A percentile compares a stretch with the other conserved stretches of the same genome.
These are phyloP conservation scores for Anas bernieri DNA, from an alignment of 2,797 vertebrate species.

Conservation along the genomic window DNA sequence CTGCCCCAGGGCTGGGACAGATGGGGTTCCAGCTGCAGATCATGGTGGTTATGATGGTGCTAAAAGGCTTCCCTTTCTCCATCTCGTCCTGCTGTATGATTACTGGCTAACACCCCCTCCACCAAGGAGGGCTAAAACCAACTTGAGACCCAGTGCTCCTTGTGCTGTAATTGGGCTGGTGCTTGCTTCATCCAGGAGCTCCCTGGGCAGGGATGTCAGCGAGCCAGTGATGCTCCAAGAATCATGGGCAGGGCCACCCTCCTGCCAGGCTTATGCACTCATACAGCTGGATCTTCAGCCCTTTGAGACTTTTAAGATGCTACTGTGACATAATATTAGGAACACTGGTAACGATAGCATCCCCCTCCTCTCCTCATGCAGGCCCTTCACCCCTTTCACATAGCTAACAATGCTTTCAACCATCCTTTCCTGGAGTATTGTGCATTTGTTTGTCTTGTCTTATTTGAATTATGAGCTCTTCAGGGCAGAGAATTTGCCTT, in stretches of 20 bases:
- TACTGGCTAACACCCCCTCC: too few species aligned
- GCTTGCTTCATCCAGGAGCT: background rate
- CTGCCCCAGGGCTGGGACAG: background rate
- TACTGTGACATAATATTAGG: background rate
- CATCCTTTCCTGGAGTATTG: background rate
- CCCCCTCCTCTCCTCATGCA: background rate
- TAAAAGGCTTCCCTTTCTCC: background rate
- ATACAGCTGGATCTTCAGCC: background rate
- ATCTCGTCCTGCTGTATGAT: too few species aligned
- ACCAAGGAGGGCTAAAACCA: background rate
- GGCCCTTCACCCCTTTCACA: accelerated
- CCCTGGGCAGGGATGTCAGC: background rate
- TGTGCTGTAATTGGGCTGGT: background rate
- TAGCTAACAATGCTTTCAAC: background rate
- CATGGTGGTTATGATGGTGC: background rate
- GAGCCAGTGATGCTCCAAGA: background rate
- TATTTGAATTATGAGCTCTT: slow-evolving; percentile 41
- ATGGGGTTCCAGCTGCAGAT: background rate
- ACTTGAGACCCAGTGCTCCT: accelerated
- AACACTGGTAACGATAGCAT: background rate
- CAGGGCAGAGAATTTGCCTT: slow-evolving; percentile 4
- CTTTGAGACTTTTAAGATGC: background rate
- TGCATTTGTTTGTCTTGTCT: background rate
- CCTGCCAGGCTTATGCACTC: background rate
- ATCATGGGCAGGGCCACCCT: background rate